Evolutionary conservation across 2,888 invertebrate genomes (phyloP).

Genomic region (Ornithoptera priamus): DNA sequence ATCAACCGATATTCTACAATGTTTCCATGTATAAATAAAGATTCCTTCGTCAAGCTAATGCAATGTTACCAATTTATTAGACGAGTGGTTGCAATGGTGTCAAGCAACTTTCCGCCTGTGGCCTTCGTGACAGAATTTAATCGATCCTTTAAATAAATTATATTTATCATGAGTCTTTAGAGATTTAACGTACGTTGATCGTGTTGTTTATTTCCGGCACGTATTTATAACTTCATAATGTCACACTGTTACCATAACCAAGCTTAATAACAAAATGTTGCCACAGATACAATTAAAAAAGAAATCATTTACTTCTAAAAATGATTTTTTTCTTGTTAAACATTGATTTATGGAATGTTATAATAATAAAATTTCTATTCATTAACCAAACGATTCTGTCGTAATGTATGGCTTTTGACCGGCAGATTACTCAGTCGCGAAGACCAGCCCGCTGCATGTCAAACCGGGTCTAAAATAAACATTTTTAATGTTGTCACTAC

Average conservation of each 20-base stretch:
- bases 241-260: no score
- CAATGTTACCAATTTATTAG: conserved; percentile 32
- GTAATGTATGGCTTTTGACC: background rate
- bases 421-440: background rate
- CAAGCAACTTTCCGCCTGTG: conserved; percentile 36
- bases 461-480: no score
- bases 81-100: conserved; percentile 32
- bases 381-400: background rate
- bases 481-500: no score
- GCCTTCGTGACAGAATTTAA: conserved; percentile 45
- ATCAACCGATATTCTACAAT: background rate
- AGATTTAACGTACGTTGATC: conserved; percentile 35
- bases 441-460: background rate
- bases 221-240: no score
- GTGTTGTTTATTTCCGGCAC: conserved; percentile 11
- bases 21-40: background rate
- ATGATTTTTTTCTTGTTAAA: no score
- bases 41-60: conserved; percentile 27
- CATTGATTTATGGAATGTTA: no score
- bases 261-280: no score
- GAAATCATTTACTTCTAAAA: no score
- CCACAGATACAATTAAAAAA: no score
- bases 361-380: no score
- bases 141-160: conserved; percentile 35
- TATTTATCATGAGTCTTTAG: conserved; percentile 33